Base-by-base conservation (phyloP, 2,888 invertebrate genomes). In the Xylophagus ater region DNA sequence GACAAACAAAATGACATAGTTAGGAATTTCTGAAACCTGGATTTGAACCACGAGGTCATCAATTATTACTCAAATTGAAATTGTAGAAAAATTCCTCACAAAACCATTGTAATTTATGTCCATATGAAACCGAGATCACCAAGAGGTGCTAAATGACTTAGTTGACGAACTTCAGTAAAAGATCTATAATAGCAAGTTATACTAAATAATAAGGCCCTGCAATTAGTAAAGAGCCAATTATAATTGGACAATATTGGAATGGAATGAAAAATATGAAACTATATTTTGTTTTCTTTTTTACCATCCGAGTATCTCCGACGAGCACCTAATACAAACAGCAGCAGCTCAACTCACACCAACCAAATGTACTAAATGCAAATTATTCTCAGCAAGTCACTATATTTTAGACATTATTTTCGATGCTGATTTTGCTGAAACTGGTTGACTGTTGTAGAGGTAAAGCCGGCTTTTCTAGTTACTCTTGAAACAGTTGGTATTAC, bases 181-280 rank as follows among this genome's bases (percentile, higher is more conserved):
- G 88, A 84, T 53, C 83, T 81, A 58, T 86, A 86, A 61, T 94
- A 96, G 60, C 90, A 88, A n/a, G 87, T 78, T 1, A 93, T 93
- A 57, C 83, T 82, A 62, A 94, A 94, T 24, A 93, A 57, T 4
- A 76, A 51, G 52, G 85, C 86, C 94, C 94, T 25, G 76, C 66
- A 17, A 79, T 58, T 58, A 92, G 72, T 46, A 89, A 71, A 4
- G 76, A 62, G n/a, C 87, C 89, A 76, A 92, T 93, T 58, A 61
- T 26, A 17, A 50, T 46, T 35, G 21, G 36, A 40, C 49, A 94
- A 66, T 35, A 96, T 66, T 1, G 88, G 92, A 45, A 93, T 68
- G 0, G 86, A 81, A 60, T 94, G 93, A 26, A 90, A 68, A 49
- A 83, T 83, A 58, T 88, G 87, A 58, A 87, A 90, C 46, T 78